Conservation (phyloP, 1,140 invertebrate species). For the Marisa cornuarietis region DNA sequence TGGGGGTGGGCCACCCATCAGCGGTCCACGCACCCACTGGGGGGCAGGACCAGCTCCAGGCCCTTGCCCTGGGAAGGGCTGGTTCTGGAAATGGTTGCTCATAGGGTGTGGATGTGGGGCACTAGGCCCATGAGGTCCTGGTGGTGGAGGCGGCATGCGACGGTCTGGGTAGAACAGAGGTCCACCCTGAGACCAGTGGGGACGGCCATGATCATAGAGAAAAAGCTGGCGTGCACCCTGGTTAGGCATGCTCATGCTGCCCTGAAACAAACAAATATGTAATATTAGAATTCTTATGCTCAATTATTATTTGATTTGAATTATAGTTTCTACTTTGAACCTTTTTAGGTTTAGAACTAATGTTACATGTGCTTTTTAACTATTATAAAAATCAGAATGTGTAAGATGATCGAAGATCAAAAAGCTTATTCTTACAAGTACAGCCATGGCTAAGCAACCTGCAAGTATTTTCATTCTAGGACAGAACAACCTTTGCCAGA, state of each 20-base stretch:
- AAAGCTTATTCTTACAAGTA: no score
- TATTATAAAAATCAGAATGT: no score
- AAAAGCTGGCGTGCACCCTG: constrained; percentile 40
- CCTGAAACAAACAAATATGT: constrained; percentile 15
- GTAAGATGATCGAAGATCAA: no score
- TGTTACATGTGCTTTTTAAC: no score
- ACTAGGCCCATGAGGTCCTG: constrained; percentile 18
- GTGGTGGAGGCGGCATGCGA: constrained; percentile 28
- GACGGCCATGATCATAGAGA: constrained; percentile 39
- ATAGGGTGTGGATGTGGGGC: constrained; percentile 23
- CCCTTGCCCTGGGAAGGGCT: constrained; percentile 12
- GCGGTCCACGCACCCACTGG: constrained; percentile 37
- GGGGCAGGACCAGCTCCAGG: constrained; percentile 26
- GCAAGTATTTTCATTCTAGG: no score
- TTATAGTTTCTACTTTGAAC: no score
- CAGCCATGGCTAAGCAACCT: no score
- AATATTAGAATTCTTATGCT: no score
- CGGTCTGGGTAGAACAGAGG: constrained; percentile 40
- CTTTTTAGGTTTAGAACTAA: no score
- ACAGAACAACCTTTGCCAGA: no score
- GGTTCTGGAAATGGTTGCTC: constrained; percentile 26
- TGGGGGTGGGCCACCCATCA: constrained; percentile 28
- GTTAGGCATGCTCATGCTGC: constrained; percentile 43
- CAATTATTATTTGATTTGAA: no score
- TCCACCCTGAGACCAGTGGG: constrained; percentile 40